Evolutionary conservation across 2,113 vertebrate genomes (phyloP).

Genomic region (Scophthalmus maximus): DNA sequence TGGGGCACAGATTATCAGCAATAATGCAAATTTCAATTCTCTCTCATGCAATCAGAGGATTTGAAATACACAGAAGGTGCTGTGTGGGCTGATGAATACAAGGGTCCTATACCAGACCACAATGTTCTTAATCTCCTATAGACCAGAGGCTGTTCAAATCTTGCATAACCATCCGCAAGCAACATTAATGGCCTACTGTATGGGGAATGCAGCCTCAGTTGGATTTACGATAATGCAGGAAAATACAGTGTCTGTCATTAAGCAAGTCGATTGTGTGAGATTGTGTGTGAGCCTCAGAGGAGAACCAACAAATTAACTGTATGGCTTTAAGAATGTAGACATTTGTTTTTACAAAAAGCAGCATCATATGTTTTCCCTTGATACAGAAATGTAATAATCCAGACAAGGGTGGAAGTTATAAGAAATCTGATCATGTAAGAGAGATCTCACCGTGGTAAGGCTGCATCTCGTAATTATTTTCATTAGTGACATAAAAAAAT

Average conservation of each 20-base stretch:
- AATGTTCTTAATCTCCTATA: constrained; percentile 72
- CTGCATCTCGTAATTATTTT: background rate
- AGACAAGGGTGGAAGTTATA: background rate
- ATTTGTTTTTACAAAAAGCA: background rate
- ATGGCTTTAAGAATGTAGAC: background rate
- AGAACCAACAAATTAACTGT: constrained; percentile 5
- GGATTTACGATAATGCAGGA: constrained; percentile 43
- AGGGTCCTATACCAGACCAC: constrained; percentile 41
- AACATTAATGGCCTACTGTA: constrained; percentile 60
- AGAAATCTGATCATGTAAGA: background rate
- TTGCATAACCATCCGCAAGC: constrained; percentile 62
- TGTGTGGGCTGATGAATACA: constrained; percentile 33
- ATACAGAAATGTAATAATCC: background rate
- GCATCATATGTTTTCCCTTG: too few relatives aligned
- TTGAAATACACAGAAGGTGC: constrained; percentile 52
- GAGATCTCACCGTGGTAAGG: background rate
- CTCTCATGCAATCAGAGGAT: constrained; percentile 55
- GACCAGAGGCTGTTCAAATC: constrained; percentile 43
- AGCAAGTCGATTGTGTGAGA: constrained; percentile 17
- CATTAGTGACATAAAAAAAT: background rate
- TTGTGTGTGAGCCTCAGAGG: constrained; percentile 10
- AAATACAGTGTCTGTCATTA: constrained; percentile 35
- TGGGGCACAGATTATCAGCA: constrained; percentile 69
- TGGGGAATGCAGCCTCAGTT: constrained; percentile 37
- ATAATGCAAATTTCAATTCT: constrained; percentile 45